Evolutionary conservation across 1,140 invertebrate genomes (phyloP), one percentile per base, ranked within the genome.

Genomic region (Drosophila insularis): DNA sequence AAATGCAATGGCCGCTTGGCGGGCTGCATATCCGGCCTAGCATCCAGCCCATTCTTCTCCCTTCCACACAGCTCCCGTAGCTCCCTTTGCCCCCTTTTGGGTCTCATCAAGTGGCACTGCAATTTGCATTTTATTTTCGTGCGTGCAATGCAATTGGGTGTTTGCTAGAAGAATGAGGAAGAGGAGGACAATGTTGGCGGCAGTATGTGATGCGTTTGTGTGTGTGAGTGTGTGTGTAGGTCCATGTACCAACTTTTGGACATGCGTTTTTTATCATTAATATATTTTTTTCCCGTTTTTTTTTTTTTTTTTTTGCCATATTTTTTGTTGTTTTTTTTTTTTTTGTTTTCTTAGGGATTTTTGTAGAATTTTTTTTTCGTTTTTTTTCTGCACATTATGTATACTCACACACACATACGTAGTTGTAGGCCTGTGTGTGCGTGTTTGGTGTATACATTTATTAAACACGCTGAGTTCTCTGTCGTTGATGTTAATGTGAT

Each of bases 51-150:
- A 35, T 11, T 37, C 17, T 27, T 14, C 32, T 10, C 6, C 19
- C 54, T 5, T 8, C 39, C 40, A 3, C 39, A 5, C 35, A 23
- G 23, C 23, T 23, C 6, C 13, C n/a, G 21, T 2, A 17, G 2
- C 46, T 13, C 37, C 13, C n/a, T 23, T 21, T 43, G 13, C 23
- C n/a, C 43, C 8, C 32, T 11, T 35, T 35, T 35, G 1, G 32
- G 32, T 35, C 32, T 35, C 10, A 50, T 50, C 17, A 21, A 21
- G 43, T 50, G 43, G 17, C 43, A 56, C 66, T 65, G 80, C 76
- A 31, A 79, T 82, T 82, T 82, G 79, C 82, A 86, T 87, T 86
- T 86, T 86, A 86, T 86, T 86, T 86, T 87, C 66, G 69, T 86
- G 82, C 82, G 82, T 82, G 74, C 67, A 75, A 63, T 76, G 74